These are phyloP conservation scores for Scalopus aquaticus DNA, from an alignment of 2,113 vertebrate genomes.

Conservation along the genomic window DNA sequence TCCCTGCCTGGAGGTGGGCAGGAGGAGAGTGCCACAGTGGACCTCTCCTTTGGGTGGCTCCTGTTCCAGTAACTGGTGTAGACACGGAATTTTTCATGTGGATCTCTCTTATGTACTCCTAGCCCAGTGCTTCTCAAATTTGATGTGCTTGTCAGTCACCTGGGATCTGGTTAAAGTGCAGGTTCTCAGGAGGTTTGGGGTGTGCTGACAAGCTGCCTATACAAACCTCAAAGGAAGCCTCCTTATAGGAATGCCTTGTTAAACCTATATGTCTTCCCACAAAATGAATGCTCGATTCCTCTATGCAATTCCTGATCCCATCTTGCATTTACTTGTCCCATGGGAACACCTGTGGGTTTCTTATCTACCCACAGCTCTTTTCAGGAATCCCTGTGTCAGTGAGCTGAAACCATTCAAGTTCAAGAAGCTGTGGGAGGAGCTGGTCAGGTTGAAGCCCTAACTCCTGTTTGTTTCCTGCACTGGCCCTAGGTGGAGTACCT, in stretches of 20 bases:
- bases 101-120: background rate
- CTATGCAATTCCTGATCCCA: background rate
- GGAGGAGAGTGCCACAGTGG: too few species aligned
- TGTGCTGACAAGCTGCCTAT: background rate
- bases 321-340: background rate
- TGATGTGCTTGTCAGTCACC: background rate
- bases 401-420: background rate
- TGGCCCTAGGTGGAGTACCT: slow-evolving; percentile 92
- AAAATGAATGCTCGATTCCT: background rate
- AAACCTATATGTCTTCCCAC: background rate
- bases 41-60: accelerated
- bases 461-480: accelerated
- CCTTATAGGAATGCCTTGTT: background rate
- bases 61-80: background rate
- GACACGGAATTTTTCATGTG: background rate
- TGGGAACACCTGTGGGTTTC: background rate
- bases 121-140: background rate
- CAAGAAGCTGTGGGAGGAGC: background rate
- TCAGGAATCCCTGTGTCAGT: too few species aligned
- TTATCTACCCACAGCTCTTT: background rate
- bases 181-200: background rate
- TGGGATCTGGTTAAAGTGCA: background rate
- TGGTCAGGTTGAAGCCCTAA: background rate
- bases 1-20: background rate
- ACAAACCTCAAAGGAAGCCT: background rate